Conservation (phyloP, 2,797 vertebrate genomes). For the Oreochromis grahami region DNA sequence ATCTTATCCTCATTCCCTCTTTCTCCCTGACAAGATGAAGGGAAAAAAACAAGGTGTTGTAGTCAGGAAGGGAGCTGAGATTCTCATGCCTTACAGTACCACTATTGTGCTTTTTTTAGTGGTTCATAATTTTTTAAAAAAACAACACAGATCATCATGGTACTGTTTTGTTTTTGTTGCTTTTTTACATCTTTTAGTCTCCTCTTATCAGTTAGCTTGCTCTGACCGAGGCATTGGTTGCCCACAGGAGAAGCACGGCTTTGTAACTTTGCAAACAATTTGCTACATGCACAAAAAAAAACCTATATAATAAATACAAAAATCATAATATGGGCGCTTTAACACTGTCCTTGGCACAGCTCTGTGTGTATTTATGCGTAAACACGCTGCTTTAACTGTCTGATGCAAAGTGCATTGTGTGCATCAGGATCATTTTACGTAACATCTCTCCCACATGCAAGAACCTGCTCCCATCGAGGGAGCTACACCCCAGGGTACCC, state of each 20-base stretch:
- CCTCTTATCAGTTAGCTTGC: background rate
- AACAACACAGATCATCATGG: background rate
- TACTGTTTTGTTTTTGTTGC: background rate
- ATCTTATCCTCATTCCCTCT: slow-evolving; percentile 49
- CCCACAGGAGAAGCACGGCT: background rate
- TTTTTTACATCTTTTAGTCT: background rate
- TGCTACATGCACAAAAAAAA: background rate
- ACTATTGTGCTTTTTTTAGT: background rate
- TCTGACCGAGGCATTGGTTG: background rate
- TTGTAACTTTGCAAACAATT: background rate
- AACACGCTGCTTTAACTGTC: slow-evolving; percentile 43
- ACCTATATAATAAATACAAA: background rate
- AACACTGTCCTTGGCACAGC: slow-evolving; percentile 14
- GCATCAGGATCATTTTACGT: slow-evolving; percentile 30
- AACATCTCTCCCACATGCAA: slow-evolving; percentile 29
- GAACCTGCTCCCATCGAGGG: slow-evolving; percentile 12
- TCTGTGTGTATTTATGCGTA: slow-evolving; percentile 50
- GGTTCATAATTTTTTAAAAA: accelerated
- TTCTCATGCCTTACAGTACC: slow-evolving; percentile 20
- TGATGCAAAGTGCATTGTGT: slow-evolving; percentile 65
- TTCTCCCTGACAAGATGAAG: slow-evolving; percentile 30
- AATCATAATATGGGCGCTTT: background rate
- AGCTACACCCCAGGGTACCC: slow-evolving; percentile 23
- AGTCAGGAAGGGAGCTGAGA: slow-evolving; percentile 4
- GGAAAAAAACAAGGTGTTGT: slow-evolving; percentile 13